Conservation (phyloP, 2,113 vertebrate genomes). For the Hymenochirus boettgeri region DNA sequence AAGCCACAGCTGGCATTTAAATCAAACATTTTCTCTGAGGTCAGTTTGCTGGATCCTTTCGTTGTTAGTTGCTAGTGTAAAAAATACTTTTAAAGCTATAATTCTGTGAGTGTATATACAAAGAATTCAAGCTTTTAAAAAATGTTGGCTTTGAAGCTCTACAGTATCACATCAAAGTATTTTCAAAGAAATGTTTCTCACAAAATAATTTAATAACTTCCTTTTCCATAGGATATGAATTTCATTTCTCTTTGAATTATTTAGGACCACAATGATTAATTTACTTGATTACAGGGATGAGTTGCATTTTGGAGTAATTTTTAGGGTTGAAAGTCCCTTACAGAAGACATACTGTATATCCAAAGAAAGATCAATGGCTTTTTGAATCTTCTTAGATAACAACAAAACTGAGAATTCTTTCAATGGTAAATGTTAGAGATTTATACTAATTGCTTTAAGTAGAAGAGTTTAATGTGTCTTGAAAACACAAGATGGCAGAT, state of each 20-base stretch:
- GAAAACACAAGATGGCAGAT: no score
- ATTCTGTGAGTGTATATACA: constrained; percentile 39
- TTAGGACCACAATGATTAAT: constrained; percentile 34
- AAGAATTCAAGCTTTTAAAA: constrained; percentile 40
- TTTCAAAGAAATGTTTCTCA: constrained; percentile 41
- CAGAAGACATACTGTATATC: background rate
- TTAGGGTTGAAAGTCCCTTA: background rate
- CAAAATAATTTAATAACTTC: constrained; percentile 42
- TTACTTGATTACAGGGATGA: constrained; percentile 32
- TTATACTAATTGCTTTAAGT: no score
- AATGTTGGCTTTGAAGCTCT: constrained; percentile 39
- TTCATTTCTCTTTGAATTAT: constrained; percentile 40
- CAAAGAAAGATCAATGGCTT: background rate
- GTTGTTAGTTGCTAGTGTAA: constrained; percentile 34
- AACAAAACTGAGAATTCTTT: background rate
- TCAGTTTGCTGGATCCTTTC: constrained; percentile 36
- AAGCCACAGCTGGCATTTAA: constrained; percentile 43
- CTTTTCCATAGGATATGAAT: constrained; percentile 38
- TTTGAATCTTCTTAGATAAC: background rate
- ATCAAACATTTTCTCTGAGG: constrained; percentile 44
- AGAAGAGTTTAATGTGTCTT: no score
- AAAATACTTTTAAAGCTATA: constrained; percentile 37
- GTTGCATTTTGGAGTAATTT: background rate
- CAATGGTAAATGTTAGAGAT: no score
- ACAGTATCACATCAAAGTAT: constrained; percentile 43